Conservation (phyloP, 2,888 invertebrate species). For the Tillus elongatus region DNA sequence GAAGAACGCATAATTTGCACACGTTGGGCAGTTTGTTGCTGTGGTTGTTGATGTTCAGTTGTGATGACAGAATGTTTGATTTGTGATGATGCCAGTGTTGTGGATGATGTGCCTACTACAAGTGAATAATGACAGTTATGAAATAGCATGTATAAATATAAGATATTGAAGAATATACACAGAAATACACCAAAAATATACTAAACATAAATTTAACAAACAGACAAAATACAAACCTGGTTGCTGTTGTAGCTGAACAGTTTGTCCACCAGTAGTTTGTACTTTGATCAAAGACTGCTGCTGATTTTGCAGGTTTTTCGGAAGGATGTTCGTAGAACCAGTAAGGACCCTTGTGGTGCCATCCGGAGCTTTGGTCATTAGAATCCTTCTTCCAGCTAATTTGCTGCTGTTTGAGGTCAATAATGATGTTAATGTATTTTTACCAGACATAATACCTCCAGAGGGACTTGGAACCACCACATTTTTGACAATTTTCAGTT, state of each 20-base stretch:
- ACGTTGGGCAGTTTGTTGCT: constrained; percentile 50
- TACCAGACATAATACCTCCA: constrained; percentile 42
- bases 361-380: constrained; percentile 67
- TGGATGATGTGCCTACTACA: constrained; percentile 8
- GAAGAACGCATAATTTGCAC: constrained; percentile 86
- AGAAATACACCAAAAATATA: no score
- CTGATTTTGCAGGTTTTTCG: constrained; percentile 40
- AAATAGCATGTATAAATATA: constrained; percentile 9
- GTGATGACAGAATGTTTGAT: neutral
- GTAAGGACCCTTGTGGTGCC: constrained; percentile 57
- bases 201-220: no score
- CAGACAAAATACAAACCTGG: constrained; percentile 24
- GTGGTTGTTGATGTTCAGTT: constrained; percentile 26
- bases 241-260: constrained; percentile 40
- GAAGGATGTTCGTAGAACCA: constrained; percentile 48
- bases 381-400: constrained; percentile 58
- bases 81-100: constrained; percentile 15
- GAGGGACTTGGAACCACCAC: constrained; percentile 51
- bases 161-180: no score
- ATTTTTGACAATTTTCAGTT: constrained; percentile 57
- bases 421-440: constrained; percentile 58
- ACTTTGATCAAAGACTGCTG: constrained; percentile 48
- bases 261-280: constrained; percentile 34
- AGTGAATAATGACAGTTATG: constrained; percentile 14
- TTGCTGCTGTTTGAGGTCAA: constrained; percentile 56